phyloP scores from a whole-genome alignment of 1,140 invertebrate species.

The Pentalonia nigronervosa region DNA sequence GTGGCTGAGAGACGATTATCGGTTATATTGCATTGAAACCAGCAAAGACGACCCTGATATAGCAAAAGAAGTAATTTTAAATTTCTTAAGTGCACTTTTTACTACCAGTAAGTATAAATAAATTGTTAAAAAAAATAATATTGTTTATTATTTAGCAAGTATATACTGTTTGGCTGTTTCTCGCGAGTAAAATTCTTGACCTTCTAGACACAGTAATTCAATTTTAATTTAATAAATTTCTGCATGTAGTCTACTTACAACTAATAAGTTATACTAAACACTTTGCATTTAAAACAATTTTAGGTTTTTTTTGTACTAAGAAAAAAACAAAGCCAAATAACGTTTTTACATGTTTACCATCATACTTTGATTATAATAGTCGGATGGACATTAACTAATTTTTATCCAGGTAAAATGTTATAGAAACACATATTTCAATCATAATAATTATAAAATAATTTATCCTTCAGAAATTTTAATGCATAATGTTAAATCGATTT shows the following conservation, averaged over 20 bases:
- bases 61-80: conserved; percentile 42
- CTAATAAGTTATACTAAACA: background rate
- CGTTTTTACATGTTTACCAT: conserved; percentile 72
- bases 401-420: conserved; percentile 68
- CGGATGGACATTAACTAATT: conserved; percentile 73
- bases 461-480: background rate
- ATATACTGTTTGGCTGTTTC: background rate
- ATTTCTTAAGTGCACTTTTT: background rate
- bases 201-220: conserved; percentile 30
- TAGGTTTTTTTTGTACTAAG: conserved; percentile 73
- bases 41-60: background rate
- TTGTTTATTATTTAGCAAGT: conserved; percentile 20
- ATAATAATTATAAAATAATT: background rate
- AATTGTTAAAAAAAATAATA: background rate
- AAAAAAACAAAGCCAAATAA: conserved; percentile 71
- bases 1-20: conserved; percentile 51
- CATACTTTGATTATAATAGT: conserved; percentile 75
- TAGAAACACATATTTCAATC: too few relatives aligned
- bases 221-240: background rate
- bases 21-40: conserved; percentile 29
- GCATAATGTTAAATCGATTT: background rate
- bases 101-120: background rate
- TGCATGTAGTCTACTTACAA: background rate
- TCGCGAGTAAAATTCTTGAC: background rate
- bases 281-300: conserved; percentile 42